Evolutionary conservation across 1,140 invertebrate genomes (phyloP).

Genomic region (Ostrea edulis): DNA sequence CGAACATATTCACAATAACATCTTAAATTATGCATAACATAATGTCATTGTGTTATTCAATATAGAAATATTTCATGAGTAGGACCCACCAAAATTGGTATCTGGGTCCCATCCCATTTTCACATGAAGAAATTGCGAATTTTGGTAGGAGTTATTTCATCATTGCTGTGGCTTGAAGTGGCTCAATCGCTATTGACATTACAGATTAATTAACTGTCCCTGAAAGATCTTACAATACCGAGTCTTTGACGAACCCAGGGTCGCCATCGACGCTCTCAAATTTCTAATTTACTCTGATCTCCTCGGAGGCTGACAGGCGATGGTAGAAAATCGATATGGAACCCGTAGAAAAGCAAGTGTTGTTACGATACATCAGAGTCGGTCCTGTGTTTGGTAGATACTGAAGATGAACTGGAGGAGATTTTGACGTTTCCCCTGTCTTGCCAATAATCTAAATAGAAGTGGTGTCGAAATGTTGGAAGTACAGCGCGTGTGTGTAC

Average conservation of each 20-base stretch:
- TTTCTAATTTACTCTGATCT: conserved; percentile 37
- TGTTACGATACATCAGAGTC: neutral
- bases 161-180: neutral
- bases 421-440: conserved; percentile 1
- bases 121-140: no score
- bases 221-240: neutral
- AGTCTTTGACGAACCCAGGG: neutral
- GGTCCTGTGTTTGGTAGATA: neutral
- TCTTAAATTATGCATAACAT: no score
- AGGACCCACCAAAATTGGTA: no score
- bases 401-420: neutral
- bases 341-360: neutral
- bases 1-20: no score
- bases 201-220: conserved; percentile 13
- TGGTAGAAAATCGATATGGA: neutral
- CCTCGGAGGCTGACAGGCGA: neutral
- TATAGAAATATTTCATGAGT: no score
- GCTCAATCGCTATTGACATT: neutral
- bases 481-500: neutral
- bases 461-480: conserved; percentile 30
- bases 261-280: conserved; percentile 16
- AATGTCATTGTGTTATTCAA: no score
- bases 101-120: no score
- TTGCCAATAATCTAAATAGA: conserved; percentile 29
- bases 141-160: no score